Conservation (phyloP, 2,797 vertebrate species). For the Gymnothorax javanicus region DNA sequence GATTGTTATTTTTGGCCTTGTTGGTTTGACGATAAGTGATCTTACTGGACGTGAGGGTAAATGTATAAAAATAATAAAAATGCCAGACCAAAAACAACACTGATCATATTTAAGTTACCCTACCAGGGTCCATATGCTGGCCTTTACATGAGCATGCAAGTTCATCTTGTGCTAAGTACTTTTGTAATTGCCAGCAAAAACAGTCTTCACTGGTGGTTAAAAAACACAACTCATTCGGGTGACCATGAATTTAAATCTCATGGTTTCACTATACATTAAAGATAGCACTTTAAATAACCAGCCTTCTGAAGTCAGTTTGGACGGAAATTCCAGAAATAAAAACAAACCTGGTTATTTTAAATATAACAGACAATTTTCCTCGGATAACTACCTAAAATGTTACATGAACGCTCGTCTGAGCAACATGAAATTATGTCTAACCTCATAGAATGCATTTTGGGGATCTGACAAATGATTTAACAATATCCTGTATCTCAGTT, state of each 20-base stretch:
- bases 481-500: background rate
- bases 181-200: background rate
- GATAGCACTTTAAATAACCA: background rate
- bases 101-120: background rate
- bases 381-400: background rate
- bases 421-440: conserved; percentile 4
- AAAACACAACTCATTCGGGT: background rate
- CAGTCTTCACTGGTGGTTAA: background rate
- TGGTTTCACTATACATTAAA: background rate
- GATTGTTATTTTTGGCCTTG: conserved; percentile 13
- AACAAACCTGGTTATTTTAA: background rate
- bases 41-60: conserved; percentile 11
- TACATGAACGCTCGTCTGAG: background rate
- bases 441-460: background rate
- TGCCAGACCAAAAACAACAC: background rate
- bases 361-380: background rate
- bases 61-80: background rate
- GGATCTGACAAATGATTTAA: background rate
- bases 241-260: background rate
- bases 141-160: conserved; percentile 8
- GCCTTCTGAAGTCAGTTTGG: background rate
- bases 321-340: conserved; percentile 15
- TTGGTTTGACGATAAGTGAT: background rate
- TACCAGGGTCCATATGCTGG: conserved; percentile 14
- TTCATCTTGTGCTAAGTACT: background rate